Conservation (phyloP, 1,140 invertebrate genomes). For the Agrypnia vestita region DNA sequence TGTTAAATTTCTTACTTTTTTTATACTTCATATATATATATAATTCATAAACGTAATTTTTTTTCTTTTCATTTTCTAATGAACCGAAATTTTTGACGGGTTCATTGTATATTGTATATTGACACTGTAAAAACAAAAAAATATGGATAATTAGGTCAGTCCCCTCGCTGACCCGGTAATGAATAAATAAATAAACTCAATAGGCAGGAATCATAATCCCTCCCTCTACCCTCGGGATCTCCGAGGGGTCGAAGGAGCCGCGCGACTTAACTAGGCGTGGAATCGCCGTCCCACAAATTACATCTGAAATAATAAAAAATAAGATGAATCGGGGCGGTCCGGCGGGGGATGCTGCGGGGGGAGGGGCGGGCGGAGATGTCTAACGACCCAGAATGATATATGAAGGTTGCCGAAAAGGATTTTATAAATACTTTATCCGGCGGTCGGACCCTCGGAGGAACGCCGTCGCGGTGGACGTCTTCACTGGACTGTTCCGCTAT, state of each 20-base stretch:
- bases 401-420: conserved; percentile 37
- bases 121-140: no score
- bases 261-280: conserved; percentile 36
- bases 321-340: conserved; percentile 34
- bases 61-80: no score
- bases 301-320: conserved; percentile 41
- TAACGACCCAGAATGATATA: conserved; percentile 46
- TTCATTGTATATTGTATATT: no score
- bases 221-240: neutral
- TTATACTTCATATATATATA: no score
- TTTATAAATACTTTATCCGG: conserved; percentile 46
- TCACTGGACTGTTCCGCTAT: neutral
- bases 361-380: conserved; percentile 12
- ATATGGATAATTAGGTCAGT: no score
- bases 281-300: conserved; percentile 42
- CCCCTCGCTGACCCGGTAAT: neutral
- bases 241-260: neutral
- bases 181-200: neutral
- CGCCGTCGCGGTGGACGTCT: neutral
- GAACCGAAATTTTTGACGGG: no score
- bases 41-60: no score
- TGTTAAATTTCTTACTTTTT: no score
- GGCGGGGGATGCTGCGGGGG: neutral
- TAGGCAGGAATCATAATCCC: neutral
- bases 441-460: conserved; percentile 23